Percentiles rank a stretch among this genome's conserved stretches.
Conservation (phyloP, 2,797 vertebrate species). For the Heteromormyrus szaboi region DNA sequence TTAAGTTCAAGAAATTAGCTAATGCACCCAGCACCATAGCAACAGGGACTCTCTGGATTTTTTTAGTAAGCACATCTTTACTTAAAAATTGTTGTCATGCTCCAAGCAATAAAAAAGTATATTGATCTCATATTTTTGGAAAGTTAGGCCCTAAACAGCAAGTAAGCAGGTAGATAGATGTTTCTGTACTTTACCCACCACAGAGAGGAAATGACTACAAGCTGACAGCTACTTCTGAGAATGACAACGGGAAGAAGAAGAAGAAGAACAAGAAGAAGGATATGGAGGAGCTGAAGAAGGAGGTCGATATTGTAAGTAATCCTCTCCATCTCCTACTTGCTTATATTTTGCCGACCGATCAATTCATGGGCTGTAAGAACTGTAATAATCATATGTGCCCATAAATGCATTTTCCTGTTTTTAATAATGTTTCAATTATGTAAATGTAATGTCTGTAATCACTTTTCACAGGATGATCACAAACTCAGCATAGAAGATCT, state of each 20-base stretch:
- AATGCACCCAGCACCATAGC: neutral
- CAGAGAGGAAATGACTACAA: conserved; percentile 57
- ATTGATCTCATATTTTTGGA: neutral
- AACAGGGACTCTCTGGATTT: neutral
- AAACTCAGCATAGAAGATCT: conserved; percentile 20
- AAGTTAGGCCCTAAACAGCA: neutral
- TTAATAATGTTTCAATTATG: neutral
- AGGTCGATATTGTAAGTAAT: conserved; percentile 67
- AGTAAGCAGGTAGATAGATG: neutral
- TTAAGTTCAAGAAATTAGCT: neutral
- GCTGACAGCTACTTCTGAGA: conserved; percentile 70
- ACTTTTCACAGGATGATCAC: conserved; percentile 18
- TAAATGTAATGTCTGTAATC: neutral
- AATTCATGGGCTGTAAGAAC: neutral
- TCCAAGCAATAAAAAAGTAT: neutral
- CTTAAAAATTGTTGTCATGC: neutral
- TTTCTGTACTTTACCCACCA: neutral
- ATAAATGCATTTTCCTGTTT: neutral
- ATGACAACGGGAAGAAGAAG: conserved; percentile 66
- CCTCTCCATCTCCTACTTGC: neutral
- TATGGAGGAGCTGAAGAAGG: conserved; percentile 69
- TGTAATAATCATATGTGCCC: neutral
- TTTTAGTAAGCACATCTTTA: neutral
- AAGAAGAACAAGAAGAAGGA: conserved; percentile 56
- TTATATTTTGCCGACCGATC: neutral